Conservation (phyloP, 2,888 invertebrate species). For the Tanypteryx hageni region DNA sequence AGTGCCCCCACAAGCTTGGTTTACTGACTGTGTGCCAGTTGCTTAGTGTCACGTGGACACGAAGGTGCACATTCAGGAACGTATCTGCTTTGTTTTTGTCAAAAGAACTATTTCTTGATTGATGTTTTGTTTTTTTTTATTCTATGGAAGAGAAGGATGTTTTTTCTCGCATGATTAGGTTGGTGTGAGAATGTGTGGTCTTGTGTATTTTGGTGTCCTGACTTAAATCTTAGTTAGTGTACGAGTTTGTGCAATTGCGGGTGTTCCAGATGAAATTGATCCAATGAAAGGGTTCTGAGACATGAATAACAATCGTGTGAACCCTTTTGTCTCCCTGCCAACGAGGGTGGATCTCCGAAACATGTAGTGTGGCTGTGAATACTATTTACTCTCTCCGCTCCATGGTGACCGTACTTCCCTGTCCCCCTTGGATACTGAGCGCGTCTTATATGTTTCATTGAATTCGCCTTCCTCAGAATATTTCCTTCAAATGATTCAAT, state of each 20-base stretch:
- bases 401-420: constrained; percentile 47
- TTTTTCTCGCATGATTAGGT: constrained; percentile 60
- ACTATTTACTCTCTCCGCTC: constrained; percentile 63
- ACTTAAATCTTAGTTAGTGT: constrained; percentile 63
- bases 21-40: constrained; percentile 54
- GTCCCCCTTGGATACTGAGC: constrained; percentile 43
- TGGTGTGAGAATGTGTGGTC: constrained; percentile 59
- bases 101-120: constrained; percentile 40
- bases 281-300: constrained; percentile 51
- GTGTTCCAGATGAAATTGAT: constrained; percentile 53
- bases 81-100: constrained; percentile 58
- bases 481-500: constrained; percentile 51
- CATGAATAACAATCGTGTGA: constrained; percentile 40
- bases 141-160: constrained; percentile 42
- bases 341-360: constrained; percentile 57
- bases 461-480: constrained; percentile 54
- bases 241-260: constrained; percentile 59
- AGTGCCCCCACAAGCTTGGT: constrained; percentile 62
- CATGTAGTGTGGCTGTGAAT: constrained; percentile 64
- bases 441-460: constrained; percentile 56
- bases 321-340: constrained; percentile 47
- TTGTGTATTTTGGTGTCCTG: constrained; percentile 61
- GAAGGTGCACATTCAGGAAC: constrained; percentile 36
- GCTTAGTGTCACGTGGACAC: constrained; percentile 55
- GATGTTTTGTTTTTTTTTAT: constrained; percentile 47